These are phyloP conservation scores for Peromyscus aztecus DNA, from an alignment of 2,797 vertebrate genomes.

Conservation along the genomic window DNA sequence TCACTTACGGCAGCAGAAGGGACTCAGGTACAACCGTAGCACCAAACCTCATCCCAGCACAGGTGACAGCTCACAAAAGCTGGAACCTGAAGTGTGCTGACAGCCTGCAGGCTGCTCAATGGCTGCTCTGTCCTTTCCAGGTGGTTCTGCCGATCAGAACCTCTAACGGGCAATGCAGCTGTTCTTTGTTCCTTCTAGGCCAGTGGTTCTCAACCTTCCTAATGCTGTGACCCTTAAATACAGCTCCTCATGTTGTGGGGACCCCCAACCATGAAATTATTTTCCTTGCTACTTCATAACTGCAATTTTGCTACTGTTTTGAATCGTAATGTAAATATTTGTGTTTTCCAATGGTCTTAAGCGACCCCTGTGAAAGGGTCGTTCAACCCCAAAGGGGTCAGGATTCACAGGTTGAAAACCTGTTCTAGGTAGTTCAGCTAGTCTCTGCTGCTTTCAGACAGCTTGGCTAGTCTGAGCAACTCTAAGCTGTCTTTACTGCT, in stretches of 20 bases:
- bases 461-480: neutral
- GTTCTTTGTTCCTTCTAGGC: too few relatives aligned
- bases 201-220: neutral
- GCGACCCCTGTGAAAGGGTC: neutral
- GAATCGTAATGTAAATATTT: neutral
- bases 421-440: too few relatives aligned
- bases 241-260: too few relatives aligned
- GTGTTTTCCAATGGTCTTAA: neutral
- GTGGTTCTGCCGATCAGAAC: too few relatives aligned
- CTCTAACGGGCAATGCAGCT: neutral
- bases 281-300: too few relatives aligned
- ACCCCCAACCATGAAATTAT: neutral
- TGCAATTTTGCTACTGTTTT: neutral
- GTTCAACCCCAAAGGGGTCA: neutral
- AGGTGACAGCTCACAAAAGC: neutral
- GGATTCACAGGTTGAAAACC: too few relatives aligned
- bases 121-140: neutral
- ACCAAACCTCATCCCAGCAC: neutral
- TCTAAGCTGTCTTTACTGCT: neutral
- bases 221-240: neutral
- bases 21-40: neutral
- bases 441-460: neutral
- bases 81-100: neutral
- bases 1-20: neutral
- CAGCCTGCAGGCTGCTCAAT: neutral